phyloP scores from a whole-genome alignment of 2,888 invertebrate genomes.

The Lysandra coridon region DNA sequence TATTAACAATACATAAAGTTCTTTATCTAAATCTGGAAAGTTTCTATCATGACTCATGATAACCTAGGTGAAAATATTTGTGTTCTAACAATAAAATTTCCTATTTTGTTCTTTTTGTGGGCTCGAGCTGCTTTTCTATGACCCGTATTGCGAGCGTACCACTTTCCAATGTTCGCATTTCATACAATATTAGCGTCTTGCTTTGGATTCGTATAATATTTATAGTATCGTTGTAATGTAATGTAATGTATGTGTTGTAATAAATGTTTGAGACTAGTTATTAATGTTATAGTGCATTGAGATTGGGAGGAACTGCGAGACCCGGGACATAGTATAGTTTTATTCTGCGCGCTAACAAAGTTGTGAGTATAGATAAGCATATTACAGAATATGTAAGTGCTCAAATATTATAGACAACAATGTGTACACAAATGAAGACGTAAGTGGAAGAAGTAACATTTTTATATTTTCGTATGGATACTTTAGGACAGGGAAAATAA shows the following conservation, averaged over 20 bases:
- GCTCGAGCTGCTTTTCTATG: constrained; percentile 24
- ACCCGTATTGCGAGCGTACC: constrained; percentile 20
- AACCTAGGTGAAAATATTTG: constrained; percentile 13
- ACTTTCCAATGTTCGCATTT: constrained; percentile 21
- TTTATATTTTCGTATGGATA: too few relatives aligned
- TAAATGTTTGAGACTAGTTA: neutral
- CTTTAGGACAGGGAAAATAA: too few relatives aligned
- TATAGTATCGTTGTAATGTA: neutral
- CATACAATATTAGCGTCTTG: neutral
- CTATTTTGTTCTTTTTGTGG: constrained; percentile 26
- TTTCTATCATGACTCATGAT: constrained; percentile 2
- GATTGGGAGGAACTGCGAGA: too few relatives aligned
- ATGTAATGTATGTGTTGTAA: too few relatives aligned
- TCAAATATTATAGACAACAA: neutral
- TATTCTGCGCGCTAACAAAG: too few relatives aligned
- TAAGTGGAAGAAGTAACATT: too few relatives aligned
- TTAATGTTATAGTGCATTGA: too few relatives aligned
- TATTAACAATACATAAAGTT: neutral
- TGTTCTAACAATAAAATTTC: constrained; percentile 22
- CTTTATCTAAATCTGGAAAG: neutral
- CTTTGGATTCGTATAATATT: neutral
- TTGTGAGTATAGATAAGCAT: neutral
- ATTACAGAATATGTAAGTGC: too few relatives aligned
- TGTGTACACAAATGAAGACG: neutral
- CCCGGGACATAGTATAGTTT: too few relatives aligned